Conservation (phyloP, 1,140 invertebrate genomes). For the Microplitis mediator region DNA sequence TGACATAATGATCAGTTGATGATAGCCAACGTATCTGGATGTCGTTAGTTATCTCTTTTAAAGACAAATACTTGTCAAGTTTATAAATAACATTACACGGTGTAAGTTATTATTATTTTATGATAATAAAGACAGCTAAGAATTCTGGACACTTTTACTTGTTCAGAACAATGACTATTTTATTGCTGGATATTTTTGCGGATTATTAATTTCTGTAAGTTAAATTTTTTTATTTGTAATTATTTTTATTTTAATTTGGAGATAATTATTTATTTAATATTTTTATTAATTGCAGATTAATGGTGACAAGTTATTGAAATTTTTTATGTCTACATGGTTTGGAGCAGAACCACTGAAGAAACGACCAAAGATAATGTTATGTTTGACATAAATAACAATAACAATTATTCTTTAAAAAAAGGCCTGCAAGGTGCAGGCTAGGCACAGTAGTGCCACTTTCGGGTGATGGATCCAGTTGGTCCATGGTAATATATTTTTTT, state of each 20-base stretch:
- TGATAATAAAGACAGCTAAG: no score
- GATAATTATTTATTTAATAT: background rate
- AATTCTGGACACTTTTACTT: no score
- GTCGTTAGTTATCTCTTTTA: no score
- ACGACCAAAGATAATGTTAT: constrained; percentile 41
- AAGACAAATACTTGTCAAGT: no score
- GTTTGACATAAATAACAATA: constrained; percentile 27
- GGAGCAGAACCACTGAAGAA: constrained; percentile 20
- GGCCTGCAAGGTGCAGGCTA: constrained; percentile 41
- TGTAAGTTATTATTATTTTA: no score
- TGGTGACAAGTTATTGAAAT: background rate
- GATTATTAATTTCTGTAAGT: no score
- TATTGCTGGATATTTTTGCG: background rate
- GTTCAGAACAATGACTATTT: no score
- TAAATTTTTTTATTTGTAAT: no score
- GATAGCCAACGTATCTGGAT: no score
- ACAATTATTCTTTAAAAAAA: constrained; percentile 25
- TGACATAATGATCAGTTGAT: no score
- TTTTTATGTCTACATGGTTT: constrained; percentile 19
- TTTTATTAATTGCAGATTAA: background rate
- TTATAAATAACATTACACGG: no score
- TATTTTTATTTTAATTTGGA: background rate
- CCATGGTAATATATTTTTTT: constrained; percentile 69
- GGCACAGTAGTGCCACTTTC: constrained; percentile 49
- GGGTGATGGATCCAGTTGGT: constrained; percentile 77